Evolutionary conservation across 1,140 invertebrate species (phyloP), one percentile per base, ranked within the genome.

Genomic region (Trissolcus basalis): DNA sequence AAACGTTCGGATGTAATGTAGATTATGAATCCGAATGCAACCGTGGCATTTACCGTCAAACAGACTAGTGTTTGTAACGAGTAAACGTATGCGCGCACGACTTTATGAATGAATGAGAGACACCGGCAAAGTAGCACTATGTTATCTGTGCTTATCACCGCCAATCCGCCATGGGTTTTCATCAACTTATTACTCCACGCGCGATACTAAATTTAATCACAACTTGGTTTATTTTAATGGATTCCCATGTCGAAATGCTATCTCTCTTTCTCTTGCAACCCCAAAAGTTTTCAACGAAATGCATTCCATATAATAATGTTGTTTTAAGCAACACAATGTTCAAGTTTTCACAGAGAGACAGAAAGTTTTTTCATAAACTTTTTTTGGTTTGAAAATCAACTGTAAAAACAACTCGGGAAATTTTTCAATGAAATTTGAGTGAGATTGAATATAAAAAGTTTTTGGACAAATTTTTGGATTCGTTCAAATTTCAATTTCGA

Each of bases 111-210:
- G 58, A 70, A 15, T 56, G 50, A 27, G 19, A 70, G 19, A 35
- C 41, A 19, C 33, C 27, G 19, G 27, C 55, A 64, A 64, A 72
- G 69, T 72, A 59, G 60, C 54, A 54, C 69, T 64, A 19, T 64
- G 69, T 65, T 65, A 72, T 72, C 60, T 47, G 48, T 15, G 47
- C 69, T 72, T 72, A 72, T 72, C 54, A 58, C 35, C 15, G 55
- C 15, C 19, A 64, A 64, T 64, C 11, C 16, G 45, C 16, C 11
- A 45, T 39, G 68, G 13, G 45, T 39, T 63, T 51, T 27, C 39
- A 39, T 61, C 61, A 70, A 60, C 55, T 44, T 39, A 19, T 27
- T 27, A 27, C n/a, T 27, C 2, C 19, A 6, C 19, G 19, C 47
- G 33, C 32, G 13, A 68, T 68, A 68, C 15, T 54, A 69, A 60